phyloP scores from a whole-genome alignment of 37 sponge, comb jelly and placozoan species.

The Sycon ciliatum region DNA sequence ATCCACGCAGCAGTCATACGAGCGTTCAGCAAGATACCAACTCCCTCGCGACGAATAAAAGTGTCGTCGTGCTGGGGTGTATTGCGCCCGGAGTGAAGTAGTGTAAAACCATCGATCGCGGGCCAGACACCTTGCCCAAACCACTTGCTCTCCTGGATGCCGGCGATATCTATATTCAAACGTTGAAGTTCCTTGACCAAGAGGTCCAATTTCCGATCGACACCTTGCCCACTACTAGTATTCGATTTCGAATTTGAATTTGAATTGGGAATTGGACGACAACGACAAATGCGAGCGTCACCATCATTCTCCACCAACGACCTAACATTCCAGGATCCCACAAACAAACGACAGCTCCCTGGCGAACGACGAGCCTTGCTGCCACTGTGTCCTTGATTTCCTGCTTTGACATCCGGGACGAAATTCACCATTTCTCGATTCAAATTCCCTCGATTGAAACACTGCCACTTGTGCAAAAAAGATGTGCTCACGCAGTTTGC shows the following conservation, averaged over 20 bases:
- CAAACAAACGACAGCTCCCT: neutral
- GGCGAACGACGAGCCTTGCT: too few relatives aligned
- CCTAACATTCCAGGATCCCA: neutral
- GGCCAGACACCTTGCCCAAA: neutral
- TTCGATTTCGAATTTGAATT: too few relatives aligned
- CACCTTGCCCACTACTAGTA: constrained; percentile 13
- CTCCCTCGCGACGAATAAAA: neutral
- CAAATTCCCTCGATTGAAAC: too few relatives aligned
- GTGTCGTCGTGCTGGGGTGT: neutral
- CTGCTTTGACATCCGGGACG: too few relatives aligned
- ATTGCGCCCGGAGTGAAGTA: neutral
- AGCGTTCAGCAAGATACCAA: neutral
- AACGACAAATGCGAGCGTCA: neutral
- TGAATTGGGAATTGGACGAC: neutral
- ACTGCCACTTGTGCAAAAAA: too few relatives aligned
- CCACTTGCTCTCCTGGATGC: neutral
- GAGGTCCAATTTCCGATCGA: constrained; percentile 30
- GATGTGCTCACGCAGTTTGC: too few relatives aligned
- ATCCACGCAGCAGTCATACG: neutral
- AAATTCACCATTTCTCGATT: too few relatives aligned
- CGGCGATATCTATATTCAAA: neutral
- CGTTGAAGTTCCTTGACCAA: constrained; percentile 27
- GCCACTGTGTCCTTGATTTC: too few relatives aligned
- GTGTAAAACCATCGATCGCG: neutral
- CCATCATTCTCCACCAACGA: neutral